Base-by-base conservation (phyloP, 2,797 vertebrate species). In the Acanthiza pusilla region DNA sequence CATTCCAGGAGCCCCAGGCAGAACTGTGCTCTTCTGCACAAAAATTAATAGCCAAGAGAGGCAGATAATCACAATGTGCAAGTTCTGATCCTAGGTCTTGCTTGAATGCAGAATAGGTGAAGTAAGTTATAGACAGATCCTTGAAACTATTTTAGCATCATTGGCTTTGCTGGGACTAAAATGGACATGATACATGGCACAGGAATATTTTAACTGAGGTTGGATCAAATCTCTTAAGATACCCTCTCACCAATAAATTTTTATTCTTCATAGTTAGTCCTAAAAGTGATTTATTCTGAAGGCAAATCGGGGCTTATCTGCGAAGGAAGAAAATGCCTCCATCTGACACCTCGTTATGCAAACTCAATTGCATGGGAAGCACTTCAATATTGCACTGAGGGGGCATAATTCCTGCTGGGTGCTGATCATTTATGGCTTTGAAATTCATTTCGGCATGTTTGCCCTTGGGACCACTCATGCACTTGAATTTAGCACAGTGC, bases 251-350 rank as follows among this genome's bases (percentile, higher is more conserved):
- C 53, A 60, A 4, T 36, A 89, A 26, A 26, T 73, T 77, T 51
- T 57, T 68, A 21, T 66, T 86, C 63, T 77, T 91, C 32, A 29
- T 14, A 73, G 22, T 66, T 43, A 81, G 40, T 51, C 29, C 29
- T 89, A 30, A 36, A 94, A 91, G 51, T 60, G 45, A 80, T 86
- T 90, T 73, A 79, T 85, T 91, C 34, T 74, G 71, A 82, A 84
- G 50, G 23, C 13, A 82, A 86, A 91, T 22, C 4, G 29, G 22
- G 5, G 11, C 4, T 93, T 91, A 78, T 53, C 40, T 85, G 27
- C 1, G 4, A 79, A 73, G n/a, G 42, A 79, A 90, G 80, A 71
- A 93, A 93, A 65, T 74, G 13, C 5, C 29, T 76, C 22, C 20
- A 68, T 71, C 74, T 21, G 14, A 90, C 34, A 80, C 10, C 65